phyloP scores from a whole-genome alignment of 2,888 invertebrate species.

The Periphyllus acericola region DNA sequence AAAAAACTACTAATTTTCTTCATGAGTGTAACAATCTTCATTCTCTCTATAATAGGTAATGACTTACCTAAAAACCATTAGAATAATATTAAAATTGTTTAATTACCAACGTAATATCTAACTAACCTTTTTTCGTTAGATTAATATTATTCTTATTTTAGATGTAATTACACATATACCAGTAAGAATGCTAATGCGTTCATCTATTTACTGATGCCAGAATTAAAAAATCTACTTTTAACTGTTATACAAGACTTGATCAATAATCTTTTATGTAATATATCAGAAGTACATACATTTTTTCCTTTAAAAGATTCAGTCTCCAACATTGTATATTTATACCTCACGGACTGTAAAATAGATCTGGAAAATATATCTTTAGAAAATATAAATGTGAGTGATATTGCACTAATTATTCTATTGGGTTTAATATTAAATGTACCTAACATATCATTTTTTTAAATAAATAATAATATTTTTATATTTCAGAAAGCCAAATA shows the following conservation, averaged over 20 bases:
- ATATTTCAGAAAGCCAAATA: conserved; percentile 59
- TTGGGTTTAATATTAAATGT: not conserved
- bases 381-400: conserved; percentile 53
- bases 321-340: conserved; percentile 29
- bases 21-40: conserved; percentile 46
- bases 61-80: not conserved
- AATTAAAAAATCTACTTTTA: conserved; percentile 30
- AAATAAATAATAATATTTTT: not conserved
- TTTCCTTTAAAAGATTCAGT: conserved; percentile 48
- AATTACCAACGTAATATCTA: not conserved
- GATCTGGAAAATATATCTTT: conserved; percentile 45
- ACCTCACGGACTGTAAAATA: conserved; percentile 28
- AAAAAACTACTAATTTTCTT: conserved; percentile 45
- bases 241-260: conserved; percentile 35
- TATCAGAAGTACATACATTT: conserved; percentile 44
- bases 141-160: not conserved
- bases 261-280: conserved; percentile 27
- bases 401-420: not conserved
- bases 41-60: not conserved
- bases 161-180: not conserved
- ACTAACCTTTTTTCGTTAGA: not conserved
- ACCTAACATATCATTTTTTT: not conserved
- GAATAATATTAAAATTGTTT: not conserved
- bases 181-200: conserved; percentile 30
- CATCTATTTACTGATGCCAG: conserved; percentile 48